These are phyloP conservation scores for Priocnemis perturbator DNA, from an alignment of 2,888 invertebrate species.

Conservation along the genomic window DNA sequence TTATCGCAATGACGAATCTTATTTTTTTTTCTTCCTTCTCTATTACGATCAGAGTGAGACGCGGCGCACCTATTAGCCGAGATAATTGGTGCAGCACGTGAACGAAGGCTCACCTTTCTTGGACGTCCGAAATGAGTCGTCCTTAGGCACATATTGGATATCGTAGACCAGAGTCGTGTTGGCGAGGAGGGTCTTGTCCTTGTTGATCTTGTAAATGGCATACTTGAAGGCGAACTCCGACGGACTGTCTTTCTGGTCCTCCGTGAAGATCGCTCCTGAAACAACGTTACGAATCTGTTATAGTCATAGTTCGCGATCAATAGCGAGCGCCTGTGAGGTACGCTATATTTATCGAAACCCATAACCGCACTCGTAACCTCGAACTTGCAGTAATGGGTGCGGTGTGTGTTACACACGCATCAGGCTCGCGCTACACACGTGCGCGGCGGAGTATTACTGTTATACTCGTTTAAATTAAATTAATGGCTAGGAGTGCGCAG, in stretches of 20 bases:
- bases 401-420: not conserved
- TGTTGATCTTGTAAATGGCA: constrained; percentile 87
- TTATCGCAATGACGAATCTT: too few species aligned
- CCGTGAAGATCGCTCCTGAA: constrained; percentile 86
- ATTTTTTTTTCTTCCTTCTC: too few species aligned
- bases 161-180: constrained; percentile 85
- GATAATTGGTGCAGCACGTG: too few species aligned
- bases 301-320: not conserved
- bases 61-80: too few species aligned
- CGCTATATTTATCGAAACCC: constrained; percentile 27
- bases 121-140: constrained; percentile 88
- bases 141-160: constrained; percentile 84
- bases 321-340: not conserved
- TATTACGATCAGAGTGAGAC: too few species aligned
- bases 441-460: constrained; percentile 5
- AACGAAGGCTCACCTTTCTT: constrained; percentile 79
- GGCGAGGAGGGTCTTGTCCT: constrained; percentile 83
- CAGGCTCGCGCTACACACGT: not conserved
- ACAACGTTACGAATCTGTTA: constrained; percentile 44
- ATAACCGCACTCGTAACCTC: constrained; percentile 29
- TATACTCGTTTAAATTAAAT: constrained; percentile 49
- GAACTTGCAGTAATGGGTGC: constrained; percentile 7
- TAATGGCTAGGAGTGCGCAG: constrained; percentile 49
- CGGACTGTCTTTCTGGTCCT: constrained; percentile 83
- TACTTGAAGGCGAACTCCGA: constrained; percentile 88